These are phyloP conservation scores for Dendroctonus valens DNA, from an alignment of 1,140 invertebrate genomes.

Conservation along the genomic window DNA sequence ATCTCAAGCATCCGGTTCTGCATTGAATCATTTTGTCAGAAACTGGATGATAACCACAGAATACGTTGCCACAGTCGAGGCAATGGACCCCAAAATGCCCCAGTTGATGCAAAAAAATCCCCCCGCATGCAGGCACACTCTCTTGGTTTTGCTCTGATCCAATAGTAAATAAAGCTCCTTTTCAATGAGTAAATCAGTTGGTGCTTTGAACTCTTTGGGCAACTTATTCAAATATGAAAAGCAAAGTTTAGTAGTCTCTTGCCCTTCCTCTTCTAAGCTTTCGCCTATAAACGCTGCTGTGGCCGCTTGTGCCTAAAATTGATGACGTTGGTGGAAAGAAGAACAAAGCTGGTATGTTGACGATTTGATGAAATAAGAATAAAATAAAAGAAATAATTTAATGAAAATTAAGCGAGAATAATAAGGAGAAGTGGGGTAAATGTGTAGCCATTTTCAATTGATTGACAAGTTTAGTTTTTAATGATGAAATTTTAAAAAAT, in stretches of 20 bases:
- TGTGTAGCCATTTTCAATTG: no score
- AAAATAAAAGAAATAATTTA: no score
- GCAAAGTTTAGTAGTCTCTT: neutral
- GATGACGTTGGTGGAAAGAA: neutral
- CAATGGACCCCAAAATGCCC: slow-evolving; percentile 19
- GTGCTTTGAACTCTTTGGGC: neutral
- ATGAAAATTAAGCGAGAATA: no score
- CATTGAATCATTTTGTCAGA: slow-evolving; percentile 8
- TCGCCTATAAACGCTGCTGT: slow-evolving; percentile 9
- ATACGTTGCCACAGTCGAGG: slow-evolving; percentile 23
- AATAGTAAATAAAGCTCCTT: slow-evolving; percentile 1
- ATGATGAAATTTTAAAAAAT: no score
- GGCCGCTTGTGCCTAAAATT: slow-evolving; percentile 13
- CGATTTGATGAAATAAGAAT: no score
- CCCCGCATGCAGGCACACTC: slow-evolving; percentile 5
- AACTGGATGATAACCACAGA: slow-evolving; percentile 26
- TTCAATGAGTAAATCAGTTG: slow-evolving; percentile 6
- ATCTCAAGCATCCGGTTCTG: no score
- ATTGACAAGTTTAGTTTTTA: no score
- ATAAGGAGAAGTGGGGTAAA: no score
- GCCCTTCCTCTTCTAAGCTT: slow-evolving; percentile 8
- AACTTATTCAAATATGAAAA: slow-evolving; percentile 8
- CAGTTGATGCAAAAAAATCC: slow-evolving; percentile 20
- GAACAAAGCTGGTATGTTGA: neutral
- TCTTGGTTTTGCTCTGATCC: slow-evolving; percentile 10